phyloP scores from a whole-genome alignment of 2,888 invertebrate species.

The Pantelozetes paolii region DNA sequence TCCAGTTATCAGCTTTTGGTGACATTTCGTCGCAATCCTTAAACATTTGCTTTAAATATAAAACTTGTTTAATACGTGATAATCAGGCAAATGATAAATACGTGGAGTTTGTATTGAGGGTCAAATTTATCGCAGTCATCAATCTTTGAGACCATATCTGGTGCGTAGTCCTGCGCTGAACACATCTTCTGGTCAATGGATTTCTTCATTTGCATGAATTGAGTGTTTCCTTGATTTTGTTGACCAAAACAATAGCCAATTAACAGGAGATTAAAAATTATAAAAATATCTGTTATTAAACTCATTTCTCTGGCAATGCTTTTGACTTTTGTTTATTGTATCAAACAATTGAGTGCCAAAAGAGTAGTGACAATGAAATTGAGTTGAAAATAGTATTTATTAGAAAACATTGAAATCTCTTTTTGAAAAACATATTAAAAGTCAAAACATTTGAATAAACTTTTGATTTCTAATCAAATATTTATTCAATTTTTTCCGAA shows the following conservation, averaged over 20 bases:
- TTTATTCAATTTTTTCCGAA: no score
- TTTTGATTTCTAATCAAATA: no score
- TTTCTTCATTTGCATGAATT: constrained; percentile 7
- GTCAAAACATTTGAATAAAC: no score
- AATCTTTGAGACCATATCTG: background rate
- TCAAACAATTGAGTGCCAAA: no score
- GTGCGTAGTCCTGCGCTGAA: background rate
- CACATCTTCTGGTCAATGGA: constrained; percentile 18
- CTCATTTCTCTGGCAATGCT: background rate
- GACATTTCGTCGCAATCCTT: constrained; percentile 7
- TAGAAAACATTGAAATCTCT: no score
- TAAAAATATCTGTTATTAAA: no score
- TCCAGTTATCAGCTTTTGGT: background rate
- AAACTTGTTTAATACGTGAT: background rate
- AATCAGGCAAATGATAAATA: background rate
- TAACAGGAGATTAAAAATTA: background rate
- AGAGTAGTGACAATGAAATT: no score
- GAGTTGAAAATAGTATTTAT: no score
- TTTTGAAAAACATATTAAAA: no score
- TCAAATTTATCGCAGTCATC: constrained; percentile 24
- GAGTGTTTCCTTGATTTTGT: background rate
- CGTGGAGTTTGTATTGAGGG: constrained; percentile 29
- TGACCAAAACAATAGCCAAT: background rate
- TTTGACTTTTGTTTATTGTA: no score
- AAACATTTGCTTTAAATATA: background rate